Evolutionary conservation across 2,888 invertebrate species (phyloP), one percentile per base, ranked within the genome.

Genomic region (Hydrotaea diabolus): DNA sequence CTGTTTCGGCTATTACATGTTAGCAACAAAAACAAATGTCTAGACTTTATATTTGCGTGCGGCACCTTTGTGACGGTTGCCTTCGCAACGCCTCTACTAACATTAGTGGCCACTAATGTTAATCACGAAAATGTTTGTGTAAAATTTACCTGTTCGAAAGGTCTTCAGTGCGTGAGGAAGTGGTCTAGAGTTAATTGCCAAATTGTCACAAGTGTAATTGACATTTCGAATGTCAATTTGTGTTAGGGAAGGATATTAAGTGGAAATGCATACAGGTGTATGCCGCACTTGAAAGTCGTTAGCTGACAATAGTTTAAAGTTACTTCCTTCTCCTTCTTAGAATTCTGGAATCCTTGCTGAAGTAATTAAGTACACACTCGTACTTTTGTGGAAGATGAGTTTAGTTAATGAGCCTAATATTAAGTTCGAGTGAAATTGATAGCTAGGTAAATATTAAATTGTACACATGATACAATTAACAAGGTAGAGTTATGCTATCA

Each of bases 41-140:
- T 66, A n/a, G 66, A 5, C 55, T 57, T 17, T 64, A n/a, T 57
- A 8, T 49, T 71, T 53, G 11, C 53, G 53, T 78, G 77, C 73
- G 71, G 69, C 73, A 46, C 39, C 53, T 62, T 55, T 74, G 43
- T 79, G 79, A 49, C 74, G 73, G 55, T 66, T 74, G 49, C n/a
- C 55, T 23, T 36, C 5, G 43, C 11, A 64, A 73, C 73, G 39
- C 73, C 73, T 36, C 73, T 55, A 43, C 23, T 66, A 11, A 23
- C 13, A 21, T 57, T 57, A 26, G 49, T 39, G 17, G 69, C 43
- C 57, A 26, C 57, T 31, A 31, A 31, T 31, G 31, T 7, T 7
- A 31, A 31, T 31, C 49, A 43, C 13, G 59, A 59, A 46, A 31
- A 31, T 7, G 7, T 31, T 39, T 57, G 43, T 17, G 49, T 75